phyloP scores from a whole-genome alignment of 2,797 vertebrate genomes.

The Poliocrania exsul region DNA sequence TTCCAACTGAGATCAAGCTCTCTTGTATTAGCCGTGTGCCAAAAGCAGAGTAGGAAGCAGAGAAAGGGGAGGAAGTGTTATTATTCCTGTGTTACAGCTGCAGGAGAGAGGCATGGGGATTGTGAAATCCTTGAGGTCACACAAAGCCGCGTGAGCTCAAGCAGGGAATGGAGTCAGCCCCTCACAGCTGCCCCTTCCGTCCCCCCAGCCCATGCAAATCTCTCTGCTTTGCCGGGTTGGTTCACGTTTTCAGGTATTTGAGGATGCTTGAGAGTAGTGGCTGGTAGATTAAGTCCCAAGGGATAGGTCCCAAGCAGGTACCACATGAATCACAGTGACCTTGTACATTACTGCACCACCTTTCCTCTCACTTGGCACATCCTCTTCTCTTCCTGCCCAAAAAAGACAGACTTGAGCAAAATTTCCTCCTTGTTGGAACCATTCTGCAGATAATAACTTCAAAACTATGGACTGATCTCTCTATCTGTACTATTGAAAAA shows the following conservation, averaged over 20 bases:
- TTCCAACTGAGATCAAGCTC: constrained; percentile 67
- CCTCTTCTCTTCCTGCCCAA: neutral
- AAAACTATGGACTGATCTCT: neutral
- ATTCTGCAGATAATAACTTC: neutral
- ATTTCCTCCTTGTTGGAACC: neutral
- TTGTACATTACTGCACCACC: neutral
- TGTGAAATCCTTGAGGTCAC: constrained; percentile 16
- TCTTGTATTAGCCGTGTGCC: constrained; percentile 44
- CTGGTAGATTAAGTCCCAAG: neutral
- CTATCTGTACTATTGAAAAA: neutral
- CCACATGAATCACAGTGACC: neutral
- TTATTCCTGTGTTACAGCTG: constrained; percentile 62
- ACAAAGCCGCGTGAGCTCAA: neutral
- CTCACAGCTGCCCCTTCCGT: neutral
- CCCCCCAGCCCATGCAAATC: accelerated
- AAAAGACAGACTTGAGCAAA: neutral
- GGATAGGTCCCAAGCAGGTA: neutral
- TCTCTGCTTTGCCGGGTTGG: accelerated
- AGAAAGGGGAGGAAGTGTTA: constrained; percentile 56
- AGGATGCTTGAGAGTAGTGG: neutral
- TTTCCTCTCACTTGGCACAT: neutral
- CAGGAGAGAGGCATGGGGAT: neutral
- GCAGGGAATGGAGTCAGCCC: neutral
- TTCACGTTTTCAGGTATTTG: neutral
- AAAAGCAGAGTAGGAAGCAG: constrained; percentile 62